A percentile compares a stretch with the other conserved stretches of the same genome.
phyloP scores from a whole-genome alignment of 2,113 vertebrate species.

The Halcyon senegalensis region DNA sequence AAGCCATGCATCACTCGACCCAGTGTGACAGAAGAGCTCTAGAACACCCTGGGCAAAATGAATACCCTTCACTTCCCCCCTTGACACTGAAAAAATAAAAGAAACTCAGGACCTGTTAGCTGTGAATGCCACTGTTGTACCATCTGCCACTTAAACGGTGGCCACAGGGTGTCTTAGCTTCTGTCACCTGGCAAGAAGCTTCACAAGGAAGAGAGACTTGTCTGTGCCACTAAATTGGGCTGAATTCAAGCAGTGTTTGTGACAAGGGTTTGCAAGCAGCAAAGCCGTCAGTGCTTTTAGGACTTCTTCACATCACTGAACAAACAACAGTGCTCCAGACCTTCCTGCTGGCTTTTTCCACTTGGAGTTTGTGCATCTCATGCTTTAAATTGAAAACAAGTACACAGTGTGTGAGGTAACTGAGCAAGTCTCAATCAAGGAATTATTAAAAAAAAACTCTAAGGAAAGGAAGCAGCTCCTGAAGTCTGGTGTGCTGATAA shows the following conservation, averaged over 20 bases:
- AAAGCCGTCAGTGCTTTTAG: neutral
- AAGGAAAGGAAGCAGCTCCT: neutral
- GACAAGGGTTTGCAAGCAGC: neutral
- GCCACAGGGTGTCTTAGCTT: no score
- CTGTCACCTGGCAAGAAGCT: no score
- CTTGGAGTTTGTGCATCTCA: neutral
- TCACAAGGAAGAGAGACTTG: neutral
- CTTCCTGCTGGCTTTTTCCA: neutral
- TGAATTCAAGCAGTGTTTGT: no score
- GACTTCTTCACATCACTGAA: neutral
- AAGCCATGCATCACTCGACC: rapidly evolving
- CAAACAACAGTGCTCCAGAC: neutral
- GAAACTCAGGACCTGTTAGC: no score
- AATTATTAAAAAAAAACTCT: neutral
- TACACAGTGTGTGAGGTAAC: no score
- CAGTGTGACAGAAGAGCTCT: neutral
- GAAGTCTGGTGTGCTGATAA: rapidly evolving
- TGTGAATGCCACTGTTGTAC: no score
- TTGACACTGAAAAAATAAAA: neutral
- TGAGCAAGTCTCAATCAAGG: rapidly evolving
- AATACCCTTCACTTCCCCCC: neutral
- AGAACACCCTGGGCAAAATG: neutral
- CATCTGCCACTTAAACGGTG: neutral
- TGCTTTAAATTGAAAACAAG: neutral
- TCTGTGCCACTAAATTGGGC: no score